Conservation (phyloP, 2,888 invertebrate genomes). For the Tillus elongatus region DNA sequence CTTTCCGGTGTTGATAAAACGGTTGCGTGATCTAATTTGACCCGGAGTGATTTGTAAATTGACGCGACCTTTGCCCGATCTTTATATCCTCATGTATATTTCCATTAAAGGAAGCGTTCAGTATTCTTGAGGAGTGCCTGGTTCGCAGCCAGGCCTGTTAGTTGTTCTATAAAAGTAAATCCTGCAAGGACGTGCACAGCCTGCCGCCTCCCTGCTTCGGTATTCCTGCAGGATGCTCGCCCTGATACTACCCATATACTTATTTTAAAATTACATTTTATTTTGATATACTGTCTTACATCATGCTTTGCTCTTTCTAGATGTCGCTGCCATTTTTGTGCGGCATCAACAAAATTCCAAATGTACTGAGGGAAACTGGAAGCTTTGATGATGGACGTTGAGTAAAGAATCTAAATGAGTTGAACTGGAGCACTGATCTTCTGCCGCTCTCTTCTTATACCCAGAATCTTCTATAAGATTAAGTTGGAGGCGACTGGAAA, state of each 20-base stretch:
- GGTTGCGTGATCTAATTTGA: slow-evolving; percentile 24
- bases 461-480: no score
- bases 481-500: no score
- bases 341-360: slow-evolving; percentile 3
- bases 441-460: no score
- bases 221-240: slow-evolving; percentile 29
- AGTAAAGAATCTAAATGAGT: no score
- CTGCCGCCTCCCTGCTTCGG: slow-evolving; percentile 31
- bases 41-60: slow-evolving; percentile 30
- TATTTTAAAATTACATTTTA: slow-evolving; percentile 33
- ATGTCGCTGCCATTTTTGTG: background rate
- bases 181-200: slow-evolving; percentile 36
- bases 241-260: slow-evolving; percentile 30
- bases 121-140: slow-evolving; percentile 35
- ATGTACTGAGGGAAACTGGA: background rate
- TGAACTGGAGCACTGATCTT: no score
- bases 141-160: slow-evolving; percentile 37
- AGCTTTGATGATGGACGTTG: no score
- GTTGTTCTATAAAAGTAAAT: slow-evolving; percentile 42
- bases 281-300: slow-evolving; percentile 26
- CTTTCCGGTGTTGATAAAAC: slow-evolving; percentile 14
- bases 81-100: slow-evolving; percentile 39
- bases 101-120: slow-evolving; percentile 38
- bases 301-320: background rate
- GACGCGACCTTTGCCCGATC: slow-evolving; percentile 28